Evolutionary conservation across 1,140 invertebrate genomes (phyloP), one percentile per base, ranked within the genome.

Genomic region (Drosophila equinoxialis): DNA sequence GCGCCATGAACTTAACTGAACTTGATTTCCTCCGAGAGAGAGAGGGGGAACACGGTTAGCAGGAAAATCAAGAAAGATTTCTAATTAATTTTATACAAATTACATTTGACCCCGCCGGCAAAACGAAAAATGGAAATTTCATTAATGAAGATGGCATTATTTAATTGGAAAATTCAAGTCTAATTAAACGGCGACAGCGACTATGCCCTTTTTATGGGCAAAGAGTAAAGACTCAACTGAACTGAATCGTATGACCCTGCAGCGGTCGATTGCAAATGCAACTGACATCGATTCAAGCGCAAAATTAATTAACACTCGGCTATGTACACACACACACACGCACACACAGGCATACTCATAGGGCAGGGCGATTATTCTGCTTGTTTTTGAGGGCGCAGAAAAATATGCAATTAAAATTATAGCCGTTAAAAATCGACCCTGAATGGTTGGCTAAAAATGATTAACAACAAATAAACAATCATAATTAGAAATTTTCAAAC

Each of bases 31-130:
- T 11, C 10, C 23, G 55, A 41, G 51, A 48, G 2, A 23, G 45
- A 51, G 45, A 51, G 2, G 11, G 45, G 11, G 17, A 17, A 4
- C 23, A 26, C 23, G 45, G 20, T 7, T 17, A 7, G 6, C 14
- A 14, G 42, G 45, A 17, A 42, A 37, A 20, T 20, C 26, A 41
- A 23, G 39, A 11, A 45, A 42, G 70, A 70, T 78, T 89, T 87
- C 84, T 87, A 87, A 87, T 87, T 87, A 89, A 87, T 87, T 89
- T 79, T 70, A 69, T 71, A 81, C 84, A 83, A 89, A 87, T 87
- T 87, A 87, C 84, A 74, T 65, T 58, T 65, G 55, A 35, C 45
- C 67, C 39, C 54, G 45, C 68, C 64, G 17, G 37, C 10, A 6
- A 35, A 26, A 33, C 65, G 74, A 80, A 86, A 87, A 86, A 73